A percentile compares a stretch with the other conserved stretches of the same genome.
Evolutionary conservation across 2,797 vertebrate genomes (phyloP).

Genomic region (Pristis pectinata): DNA sequence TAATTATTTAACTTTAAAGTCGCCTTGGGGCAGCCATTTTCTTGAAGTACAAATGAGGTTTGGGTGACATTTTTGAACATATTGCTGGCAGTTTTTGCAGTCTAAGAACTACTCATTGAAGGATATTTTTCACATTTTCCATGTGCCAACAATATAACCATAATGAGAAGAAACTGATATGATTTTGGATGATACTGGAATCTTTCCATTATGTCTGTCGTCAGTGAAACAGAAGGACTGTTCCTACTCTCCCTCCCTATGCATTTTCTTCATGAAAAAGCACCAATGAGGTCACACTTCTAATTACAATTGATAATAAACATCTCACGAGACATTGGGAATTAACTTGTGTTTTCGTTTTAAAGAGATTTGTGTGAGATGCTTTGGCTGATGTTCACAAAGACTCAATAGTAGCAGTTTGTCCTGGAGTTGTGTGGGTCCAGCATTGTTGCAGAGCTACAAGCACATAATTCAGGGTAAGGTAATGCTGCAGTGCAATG

Average conservation of each 20-base stretch:
- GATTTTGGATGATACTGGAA: neutral
- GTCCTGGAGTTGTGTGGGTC: neutral
- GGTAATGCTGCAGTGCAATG: neutral
- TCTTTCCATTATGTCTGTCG: neutral
- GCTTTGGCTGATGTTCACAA: neutral
- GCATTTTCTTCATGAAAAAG: neutral
- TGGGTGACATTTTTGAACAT: neutral
- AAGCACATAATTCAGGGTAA: neutral
- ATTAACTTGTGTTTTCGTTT: neutral
- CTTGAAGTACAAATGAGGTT: neutral
- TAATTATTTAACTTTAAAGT: neutral
- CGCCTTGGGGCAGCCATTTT: neutral
- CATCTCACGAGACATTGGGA: neutral
- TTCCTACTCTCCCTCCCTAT: neutral
- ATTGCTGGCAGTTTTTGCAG: neutral
- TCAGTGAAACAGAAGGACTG: neutral
- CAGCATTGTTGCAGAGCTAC: neutral
- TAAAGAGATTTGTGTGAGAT: neutral
- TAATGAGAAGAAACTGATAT: neutral
- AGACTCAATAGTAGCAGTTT: too few species aligned
- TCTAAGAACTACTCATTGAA: neutral
- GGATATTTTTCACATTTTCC: neutral
- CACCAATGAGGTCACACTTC: neutral
- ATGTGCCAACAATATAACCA: neutral
- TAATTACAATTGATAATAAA: neutral